phyloP scores from a whole-genome alignment of 1,140 invertebrate species.

The Condylostylus longicornis region DNA sequence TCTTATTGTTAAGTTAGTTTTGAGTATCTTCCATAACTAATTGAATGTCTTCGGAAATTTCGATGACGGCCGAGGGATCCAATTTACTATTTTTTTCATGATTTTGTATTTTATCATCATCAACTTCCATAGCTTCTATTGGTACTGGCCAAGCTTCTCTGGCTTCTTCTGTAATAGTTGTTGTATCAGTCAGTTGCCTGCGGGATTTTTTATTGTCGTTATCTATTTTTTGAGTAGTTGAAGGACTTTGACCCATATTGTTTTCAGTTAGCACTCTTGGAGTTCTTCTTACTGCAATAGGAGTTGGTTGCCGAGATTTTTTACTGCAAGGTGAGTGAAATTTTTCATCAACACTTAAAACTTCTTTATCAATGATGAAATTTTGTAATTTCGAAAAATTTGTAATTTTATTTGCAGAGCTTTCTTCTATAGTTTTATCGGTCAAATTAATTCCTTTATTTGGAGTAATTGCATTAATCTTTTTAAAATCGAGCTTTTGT shows the following conservation, averaged over 20 bases:
- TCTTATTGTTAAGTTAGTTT: too few relatives aligned
- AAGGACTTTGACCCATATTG: constrained; percentile 8
- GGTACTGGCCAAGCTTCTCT: constrained; percentile 39
- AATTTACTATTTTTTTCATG: neutral
- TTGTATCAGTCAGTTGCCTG: constrained; percentile 6
- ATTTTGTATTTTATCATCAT: neutral
- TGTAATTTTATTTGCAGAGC: constrained; percentile 1
- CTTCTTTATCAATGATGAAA: constrained; percentile 20
- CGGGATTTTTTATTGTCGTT: too few relatives aligned
- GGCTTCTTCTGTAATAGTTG: constrained; percentile 36
- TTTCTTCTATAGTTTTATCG: constrained; percentile 12
- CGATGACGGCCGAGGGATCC: neutral
- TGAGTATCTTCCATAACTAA: too few relatives aligned
- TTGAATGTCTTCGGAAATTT: too few relatives aligned
- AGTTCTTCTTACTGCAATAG: constrained; percentile 22
- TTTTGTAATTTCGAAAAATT: constrained; percentile 5
- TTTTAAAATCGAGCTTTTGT: too few relatives aligned
- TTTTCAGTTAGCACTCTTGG: constrained; percentile 17
- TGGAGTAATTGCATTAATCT: constrained; percentile 5
- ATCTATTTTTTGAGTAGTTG: constrained; percentile 6
- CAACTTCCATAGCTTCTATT: constrained; percentile 7
- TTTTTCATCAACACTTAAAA: constrained; percentile 27
- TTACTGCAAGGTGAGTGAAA: constrained; percentile 29
- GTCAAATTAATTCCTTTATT: constrained; percentile 6
- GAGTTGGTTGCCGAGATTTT: constrained; percentile 21